Base-by-base conservation (phyloP, 2,888 invertebrate genomes). In the Unio pictorum region DNA sequence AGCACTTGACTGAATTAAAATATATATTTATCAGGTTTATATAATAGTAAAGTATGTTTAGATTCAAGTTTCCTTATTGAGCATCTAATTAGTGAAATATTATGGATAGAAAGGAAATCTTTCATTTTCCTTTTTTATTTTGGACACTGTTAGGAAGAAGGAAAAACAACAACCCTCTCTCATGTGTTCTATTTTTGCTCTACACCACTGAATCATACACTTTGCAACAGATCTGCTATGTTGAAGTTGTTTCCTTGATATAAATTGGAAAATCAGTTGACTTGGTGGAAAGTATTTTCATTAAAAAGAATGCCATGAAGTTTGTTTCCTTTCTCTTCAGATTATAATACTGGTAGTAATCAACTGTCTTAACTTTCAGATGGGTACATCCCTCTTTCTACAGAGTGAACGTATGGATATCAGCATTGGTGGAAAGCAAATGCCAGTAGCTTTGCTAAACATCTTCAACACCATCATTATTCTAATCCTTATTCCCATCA, bases 391-490 rank as follows among this genome's bases (percentile, higher is more conserved):
- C 0, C 84, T 85, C 72, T 82, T 88, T 64, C 76, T 87, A 15
- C 88, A 88, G 75, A 85, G 82, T 30, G 86, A 84, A 63, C 64
- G 87, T 7, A 84, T 88, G 85, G 78, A 86, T 66, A 80, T 86
- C 0, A 67, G 76, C 15, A 67, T 87, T 0, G 85, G 84, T 0
- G 68, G 67, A 54, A 70, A 71, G 3, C 74, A 82, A 30, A 74
- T 88, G 57, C 88, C 88, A 18, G 87, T 84, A 5, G 87, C 87
- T 6, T 81, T 84, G 17, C 74, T 88, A 34, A 87, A 86, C 68
- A 77, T 86, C 28, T 87, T 88, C 76, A 86, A 87, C 73, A 86
- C 85, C 7, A 68, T 85, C 55, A 84, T 84, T 55, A 86, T 88
- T 67, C 73, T 88, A n/a, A 66, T 88, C 11, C 81, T 87, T 17